Evolutionary conservation across 2,797 vertebrate genomes (phyloP).

Genomic region (Echeneis naucrates): DNA sequence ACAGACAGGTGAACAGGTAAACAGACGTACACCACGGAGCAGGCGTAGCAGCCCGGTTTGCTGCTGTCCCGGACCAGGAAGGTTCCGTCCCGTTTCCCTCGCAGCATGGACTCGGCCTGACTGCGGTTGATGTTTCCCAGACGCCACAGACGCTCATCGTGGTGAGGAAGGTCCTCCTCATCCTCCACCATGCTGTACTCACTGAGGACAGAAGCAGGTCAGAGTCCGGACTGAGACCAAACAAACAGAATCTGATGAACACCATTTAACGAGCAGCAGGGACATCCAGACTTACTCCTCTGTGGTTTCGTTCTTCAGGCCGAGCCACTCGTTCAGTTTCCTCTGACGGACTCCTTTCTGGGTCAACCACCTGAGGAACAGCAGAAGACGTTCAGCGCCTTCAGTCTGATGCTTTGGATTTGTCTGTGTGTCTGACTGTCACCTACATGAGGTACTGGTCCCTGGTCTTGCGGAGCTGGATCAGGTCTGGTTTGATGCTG

Average conservation of each 20-base stretch:
- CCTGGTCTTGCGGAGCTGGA: slow-evolving; percentile 93
- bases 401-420: fast-evolving
- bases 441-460: slow-evolving; percentile 93
- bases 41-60: slow-evolving; percentile 93
- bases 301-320: slow-evolving; percentile 89
- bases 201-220: slow-evolving; percentile 55
- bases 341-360: slow-evolving; percentile 94
- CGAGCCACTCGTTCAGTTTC: slow-evolving; percentile 94
- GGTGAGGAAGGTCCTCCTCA: slow-evolving; percentile 92
- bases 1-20: not conserved
- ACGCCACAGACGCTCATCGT: slow-evolving; percentile 92
- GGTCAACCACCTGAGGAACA: slow-evolving; percentile 88
- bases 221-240: slow-evolving; percentile 55
- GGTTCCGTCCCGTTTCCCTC: slow-evolving; percentile 89
- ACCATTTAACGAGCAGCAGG: too few relatives aligned
- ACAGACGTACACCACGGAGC: slow-evolving; percentile 91
- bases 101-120: slow-evolving; percentile 91
- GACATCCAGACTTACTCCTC: slow-evolving; percentile 91
- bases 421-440: not conserved
- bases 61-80: slow-evolving; percentile 94
- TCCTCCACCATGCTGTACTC: slow-evolving; percentile 90
- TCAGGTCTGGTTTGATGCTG: slow-evolving; percentile 94
- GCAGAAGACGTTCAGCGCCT: fast-evolving
- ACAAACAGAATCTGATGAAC: too few relatives aligned
- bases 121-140: slow-evolving; percentile 92